These are phyloP conservation scores for Cheilosia vulpina DNA, from an alignment of 2,888 invertebrate genomes.

Conservation along the genomic window DNA sequence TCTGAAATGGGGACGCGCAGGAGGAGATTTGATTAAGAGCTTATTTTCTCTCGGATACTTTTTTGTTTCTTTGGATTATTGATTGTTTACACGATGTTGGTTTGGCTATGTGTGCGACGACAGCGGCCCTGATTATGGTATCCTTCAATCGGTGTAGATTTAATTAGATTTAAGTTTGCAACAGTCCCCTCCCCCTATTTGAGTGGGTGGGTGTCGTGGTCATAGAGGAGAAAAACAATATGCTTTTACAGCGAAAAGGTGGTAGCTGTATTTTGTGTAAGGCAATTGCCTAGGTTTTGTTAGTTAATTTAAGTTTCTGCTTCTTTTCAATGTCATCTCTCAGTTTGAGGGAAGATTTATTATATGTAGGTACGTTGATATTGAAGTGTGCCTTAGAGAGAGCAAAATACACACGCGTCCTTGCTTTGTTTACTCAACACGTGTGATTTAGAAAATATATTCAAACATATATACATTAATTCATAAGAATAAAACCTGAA, in stretches of 20 bases:
- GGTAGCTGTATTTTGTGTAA: conserved; percentile 32
- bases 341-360: conserved; percentile 46
- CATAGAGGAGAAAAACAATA: conserved; percentile 50
- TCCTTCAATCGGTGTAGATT: conserved; percentile 57
- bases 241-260: conserved; percentile 62
- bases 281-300: conserved; percentile 16
- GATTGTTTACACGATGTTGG: conserved; percentile 61
- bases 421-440: no score
- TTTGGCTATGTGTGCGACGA: conserved; percentile 33
- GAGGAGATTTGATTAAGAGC: conserved; percentile 53
- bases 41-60: conserved; percentile 40
- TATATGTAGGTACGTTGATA: neutral
- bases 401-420: neutral
- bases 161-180: conserved; percentile 73
- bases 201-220: conserved; percentile 16
- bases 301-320: conserved; percentile 47
- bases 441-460: no score
- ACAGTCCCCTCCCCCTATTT: conserved; percentile 20
- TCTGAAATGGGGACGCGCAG: neutral
- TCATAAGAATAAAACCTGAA: no score
- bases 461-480: no score
- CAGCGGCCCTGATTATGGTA: conserved; percentile 41
- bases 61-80: conserved; percentile 56
- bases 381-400: neutral
- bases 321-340: conserved; percentile 21